phyloP scores from a whole-genome alignment of 92 coral and sea anemone genomes.

The Desmophyllum pertusum region DNA sequence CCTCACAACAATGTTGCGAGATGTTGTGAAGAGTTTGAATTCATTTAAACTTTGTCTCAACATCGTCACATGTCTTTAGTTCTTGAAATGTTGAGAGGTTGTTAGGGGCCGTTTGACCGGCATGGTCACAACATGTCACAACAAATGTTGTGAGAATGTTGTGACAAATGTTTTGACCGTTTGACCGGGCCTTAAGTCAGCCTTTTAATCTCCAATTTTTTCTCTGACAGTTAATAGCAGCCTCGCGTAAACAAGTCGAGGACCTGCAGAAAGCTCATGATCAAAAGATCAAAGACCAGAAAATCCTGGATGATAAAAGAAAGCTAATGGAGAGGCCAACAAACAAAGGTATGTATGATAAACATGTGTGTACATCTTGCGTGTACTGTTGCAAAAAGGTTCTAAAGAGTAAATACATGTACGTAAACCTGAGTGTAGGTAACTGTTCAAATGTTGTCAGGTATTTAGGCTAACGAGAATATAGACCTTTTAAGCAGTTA shows the following conservation, averaged over 20 bases:
- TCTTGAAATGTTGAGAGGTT: too few relatives aligned
- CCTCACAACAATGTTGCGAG: too few relatives aligned
- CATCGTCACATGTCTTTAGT: too few relatives aligned
- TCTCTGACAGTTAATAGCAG: conserved; percentile 65
- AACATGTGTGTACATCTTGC: not conserved
- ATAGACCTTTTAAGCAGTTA: too few relatives aligned
- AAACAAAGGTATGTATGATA: conserved; percentile 51
- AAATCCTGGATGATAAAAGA: conserved; percentile 57
- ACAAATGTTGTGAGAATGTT: too few relatives aligned
- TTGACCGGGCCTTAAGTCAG: too few relatives aligned
- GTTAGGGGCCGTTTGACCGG: too few relatives aligned
- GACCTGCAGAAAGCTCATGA: conserved; percentile 78
- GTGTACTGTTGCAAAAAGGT: not conserved
- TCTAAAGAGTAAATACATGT: not conserved
- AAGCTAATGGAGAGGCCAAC: conserved; percentile 56
- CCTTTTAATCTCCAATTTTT: not conserved
- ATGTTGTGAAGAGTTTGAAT: too few relatives aligned
- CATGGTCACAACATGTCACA: too few relatives aligned
- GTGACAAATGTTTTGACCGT: too few relatives aligned
- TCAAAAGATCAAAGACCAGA: conserved; percentile 70
- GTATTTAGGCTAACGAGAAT: not conserved
- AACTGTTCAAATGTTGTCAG: not conserved
- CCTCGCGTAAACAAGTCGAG: conserved; percentile 80
- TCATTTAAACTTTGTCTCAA: too few relatives aligned
- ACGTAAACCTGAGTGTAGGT: not conserved